Conservation (phyloP, 2,888 invertebrate genomes). For the Steinernema carpocapsae region DNA sequence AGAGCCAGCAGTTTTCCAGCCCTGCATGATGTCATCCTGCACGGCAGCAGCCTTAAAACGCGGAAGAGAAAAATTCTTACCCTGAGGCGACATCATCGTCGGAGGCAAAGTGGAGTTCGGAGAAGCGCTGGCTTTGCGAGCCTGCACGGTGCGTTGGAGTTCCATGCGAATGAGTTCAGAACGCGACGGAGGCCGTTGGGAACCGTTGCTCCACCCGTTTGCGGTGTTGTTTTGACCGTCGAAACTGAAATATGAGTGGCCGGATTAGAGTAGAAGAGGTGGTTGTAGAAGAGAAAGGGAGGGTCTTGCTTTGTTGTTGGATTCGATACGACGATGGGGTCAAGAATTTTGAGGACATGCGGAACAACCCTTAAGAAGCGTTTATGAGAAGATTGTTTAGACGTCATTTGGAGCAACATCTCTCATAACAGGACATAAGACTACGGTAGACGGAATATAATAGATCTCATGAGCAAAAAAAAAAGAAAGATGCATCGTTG, state of each 20-base stretch:
- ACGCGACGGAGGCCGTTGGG: conserved; percentile 15
- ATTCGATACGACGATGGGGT: neutral
- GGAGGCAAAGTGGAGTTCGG: conserved; percentile 1
- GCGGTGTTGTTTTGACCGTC: conserved; percentile 28
- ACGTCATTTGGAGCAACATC: too few relatives aligned
- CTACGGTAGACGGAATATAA: too few relatives aligned
- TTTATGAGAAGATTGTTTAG: too few relatives aligned
- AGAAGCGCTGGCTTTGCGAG: conserved; percentile 17
- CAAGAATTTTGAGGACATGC: too few relatives aligned
- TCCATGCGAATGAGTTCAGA: conserved; percentile 37
- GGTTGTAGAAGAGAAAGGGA: neutral
- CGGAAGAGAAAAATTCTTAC: neutral
- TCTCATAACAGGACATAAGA: too few relatives aligned
- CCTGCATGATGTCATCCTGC: too few relatives aligned
- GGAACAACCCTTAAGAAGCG: too few relatives aligned
- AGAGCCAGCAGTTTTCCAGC: too few relatives aligned
- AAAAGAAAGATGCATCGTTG: too few relatives aligned
- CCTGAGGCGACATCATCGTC: conserved; percentile 32
- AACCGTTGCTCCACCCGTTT: conserved; percentile 33
- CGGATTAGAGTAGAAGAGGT: neutral
- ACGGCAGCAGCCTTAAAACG: neutral
- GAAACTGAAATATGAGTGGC: neutral
- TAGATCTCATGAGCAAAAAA: too few relatives aligned
- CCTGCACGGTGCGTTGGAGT: conserved; percentile 28
- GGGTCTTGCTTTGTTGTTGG: neutral